Evolutionary conservation across 2,888 invertebrate genomes (phyloP), one percentile per base, ranked within the genome.

Genomic region (Himalopsyche anomala): DNA sequence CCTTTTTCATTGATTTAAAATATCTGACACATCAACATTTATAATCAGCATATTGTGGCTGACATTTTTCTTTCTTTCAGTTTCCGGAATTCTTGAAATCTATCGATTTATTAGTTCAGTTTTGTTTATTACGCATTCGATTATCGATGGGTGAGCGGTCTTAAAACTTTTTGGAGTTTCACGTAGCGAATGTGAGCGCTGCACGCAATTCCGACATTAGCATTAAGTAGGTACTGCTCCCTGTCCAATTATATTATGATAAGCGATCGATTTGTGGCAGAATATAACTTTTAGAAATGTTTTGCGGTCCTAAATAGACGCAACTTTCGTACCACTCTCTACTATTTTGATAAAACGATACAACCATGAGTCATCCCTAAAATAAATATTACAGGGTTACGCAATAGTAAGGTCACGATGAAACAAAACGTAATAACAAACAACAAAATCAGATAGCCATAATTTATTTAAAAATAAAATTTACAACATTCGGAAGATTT

Each of bases 121-220:
- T 9, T 45, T 45, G 9, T 45, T 45, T 9, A 45, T 45, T 11
- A 45, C 45, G 45, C 45, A 45, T 45, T 45, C 45, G 45, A 45
- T 56, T 56, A 56, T 56, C 56, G 56, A 56, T 56, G 56, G n/a
- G 56, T 5, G 56, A 17, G 9, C 17, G n/a, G n/a, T 8, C n/a
- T n/a, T 56, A n/a, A 56, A 56, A 56, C n/a, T n/a, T 19, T 19
- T 4, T 9, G 19, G n/a, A 17, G 56, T 45, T 56, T 56, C 3
- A 56, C 56, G 56, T 4, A 56, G 19, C n/a, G n/a, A 56, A 56
- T 56, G 19, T 56, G n/a, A n/a, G 56, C 17, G 17, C 8, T 19
- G 56, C 56, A 56, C 56, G 56, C 56, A 56, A 56, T 56, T 56
- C n/a, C 19, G 17, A 56, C 56, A 56, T 56, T 56, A 56, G 56